Conservation (phyloP, 2,113 vertebrate species). For the Cheirogaleus medius region DNA sequence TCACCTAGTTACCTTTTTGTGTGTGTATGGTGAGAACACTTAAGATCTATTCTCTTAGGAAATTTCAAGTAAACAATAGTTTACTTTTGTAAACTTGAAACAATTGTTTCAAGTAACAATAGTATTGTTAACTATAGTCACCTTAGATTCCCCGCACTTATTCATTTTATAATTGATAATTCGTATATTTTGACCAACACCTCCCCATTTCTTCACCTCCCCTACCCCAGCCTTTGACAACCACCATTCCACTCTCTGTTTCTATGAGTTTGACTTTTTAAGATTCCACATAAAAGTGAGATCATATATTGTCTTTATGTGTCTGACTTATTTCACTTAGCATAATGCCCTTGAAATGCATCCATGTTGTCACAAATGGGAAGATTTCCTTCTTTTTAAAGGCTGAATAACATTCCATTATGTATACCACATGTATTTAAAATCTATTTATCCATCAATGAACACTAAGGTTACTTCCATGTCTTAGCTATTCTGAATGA, state of each 20-base stretch:
- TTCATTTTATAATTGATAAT: neutral
- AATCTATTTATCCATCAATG: neutral
- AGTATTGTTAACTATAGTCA: neutral
- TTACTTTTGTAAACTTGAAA: no score
- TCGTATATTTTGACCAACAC: neutral
- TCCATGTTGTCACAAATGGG: neutral
- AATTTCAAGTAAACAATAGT: neutral
- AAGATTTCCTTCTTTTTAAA: neutral
- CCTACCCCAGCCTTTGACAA: neutral
- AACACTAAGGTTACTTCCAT: neutral
- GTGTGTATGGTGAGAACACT: neutral
- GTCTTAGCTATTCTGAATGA: neutral
- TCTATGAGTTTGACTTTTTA: neutral
- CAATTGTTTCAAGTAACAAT: no score
- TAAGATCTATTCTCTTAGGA: neutral
- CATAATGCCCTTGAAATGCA: neutral
- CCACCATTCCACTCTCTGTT: neutral
- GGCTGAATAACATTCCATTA: neutral
- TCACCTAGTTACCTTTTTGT: neutral
- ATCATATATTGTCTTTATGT: neutral
- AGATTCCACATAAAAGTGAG: neutral
- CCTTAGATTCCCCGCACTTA: neutral
- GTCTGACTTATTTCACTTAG: neutral
- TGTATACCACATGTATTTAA: neutral
- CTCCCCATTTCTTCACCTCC: neutral